phyloP scores from a whole-genome alignment of 2,797 vertebrate species.

The Periparus ater region DNA sequence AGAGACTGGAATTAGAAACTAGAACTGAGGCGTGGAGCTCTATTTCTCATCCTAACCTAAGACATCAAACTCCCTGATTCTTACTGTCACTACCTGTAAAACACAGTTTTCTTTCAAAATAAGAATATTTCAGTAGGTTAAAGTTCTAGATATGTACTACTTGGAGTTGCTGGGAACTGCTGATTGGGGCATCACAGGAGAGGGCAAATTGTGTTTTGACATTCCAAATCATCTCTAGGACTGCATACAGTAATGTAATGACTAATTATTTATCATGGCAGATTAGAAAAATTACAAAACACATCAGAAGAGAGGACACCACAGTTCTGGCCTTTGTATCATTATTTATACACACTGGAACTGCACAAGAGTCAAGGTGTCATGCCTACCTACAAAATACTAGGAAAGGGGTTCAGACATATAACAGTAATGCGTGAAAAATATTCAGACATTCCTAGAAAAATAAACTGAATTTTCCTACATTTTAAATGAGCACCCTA shows the following conservation, averaged over 20 bases:
- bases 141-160: neutral
- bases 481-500: neutral
- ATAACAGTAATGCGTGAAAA: neutral
- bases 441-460: neutral
- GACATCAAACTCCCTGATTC: neutral
- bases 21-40: neutral
- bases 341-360: neutral
- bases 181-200: accelerated
- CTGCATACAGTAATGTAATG: accelerated
- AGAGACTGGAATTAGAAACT: neutral
- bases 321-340: neutral
- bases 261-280: neutral
- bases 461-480: neutral
- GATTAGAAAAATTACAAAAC: neutral
- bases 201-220: neutral
- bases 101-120: neutral
- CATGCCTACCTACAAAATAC: neutral
- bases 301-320: neutral
- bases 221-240: neutral
- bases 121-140: neutral
- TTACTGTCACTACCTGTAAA: neutral
- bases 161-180: neutral
- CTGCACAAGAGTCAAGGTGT: neutral
- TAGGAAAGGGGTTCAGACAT: neutral
- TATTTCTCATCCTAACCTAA: neutral